Percentiles rank a stretch among this genome's conserved stretches.
Evolutionary conservation across 1,140 invertebrate species (phyloP).

Genomic region (Drosophila melanogaster): Release_6_plus_ISO1_MT NT_033777.3:6074001-6074500

Average conservation of each 20-base stretch:
- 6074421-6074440: conserved; percentile 18
- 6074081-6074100: conserved; percentile 73
- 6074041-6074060: conserved; percentile 38
- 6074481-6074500: too few species aligned
- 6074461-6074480: background rate
- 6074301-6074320: conserved; percentile 78
- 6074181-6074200: conserved; percentile 74
- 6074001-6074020: conserved; percentile 80
- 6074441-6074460: conserved; percentile 30
- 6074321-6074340: conserved; percentile 82
- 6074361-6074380: conserved; percentile 67
- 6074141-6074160: conserved; percentile 74
- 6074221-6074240: conserved; percentile 75
- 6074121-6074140: conserved; percentile 44
- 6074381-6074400: conserved; percentile 10
- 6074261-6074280: background rate
- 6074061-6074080: conserved; percentile 67
- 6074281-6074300: conserved; percentile 65
- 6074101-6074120: conserved; percentile 82
- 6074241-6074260: conserved; percentile 74
- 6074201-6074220: conserved; percentile 76
- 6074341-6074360: conserved; percentile 78
- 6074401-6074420: conserved; percentile 8
- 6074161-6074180: conserved; percentile 36
- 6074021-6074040: conserved; percentile 35